Conservation (phyloP, 2,888 invertebrate genomes). For the Folsomia manolachei region DNA sequence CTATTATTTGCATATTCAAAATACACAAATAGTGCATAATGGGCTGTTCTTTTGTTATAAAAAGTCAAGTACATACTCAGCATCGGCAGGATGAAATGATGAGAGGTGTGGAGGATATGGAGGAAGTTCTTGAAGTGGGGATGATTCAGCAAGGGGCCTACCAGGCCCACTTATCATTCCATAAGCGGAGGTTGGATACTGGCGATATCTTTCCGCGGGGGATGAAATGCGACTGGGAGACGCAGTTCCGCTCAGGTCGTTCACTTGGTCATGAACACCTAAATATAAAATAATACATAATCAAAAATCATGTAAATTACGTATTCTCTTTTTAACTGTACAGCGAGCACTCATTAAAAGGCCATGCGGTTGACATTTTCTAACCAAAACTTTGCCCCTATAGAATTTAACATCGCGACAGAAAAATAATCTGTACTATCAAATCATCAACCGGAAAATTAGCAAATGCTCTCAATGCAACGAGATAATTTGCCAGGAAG, state of each 20-base stretch:
- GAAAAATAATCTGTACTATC: too few relatives aligned
- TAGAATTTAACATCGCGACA: too few relatives aligned
- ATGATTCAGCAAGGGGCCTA: background rate
- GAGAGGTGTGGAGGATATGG: slow-evolving; percentile 6
- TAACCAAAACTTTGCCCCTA: too few relatives aligned
- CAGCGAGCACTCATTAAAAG: too few relatives aligned
- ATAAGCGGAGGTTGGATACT: background rate
- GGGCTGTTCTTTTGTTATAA: too few relatives aligned
- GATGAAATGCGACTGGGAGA: background rate
- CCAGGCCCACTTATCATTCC: slow-evolving; percentile 19
- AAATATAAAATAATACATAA: too few relatives aligned
- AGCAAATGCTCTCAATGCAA: background rate
- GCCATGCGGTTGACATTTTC: too few relatives aligned
- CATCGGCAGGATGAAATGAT: slow-evolving; percentile 11
- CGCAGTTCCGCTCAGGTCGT: slow-evolving; percentile 6
- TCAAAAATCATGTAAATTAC: too few relatives aligned
- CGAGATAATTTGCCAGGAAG: slow-evolving; percentile 1
- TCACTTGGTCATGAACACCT: background rate
- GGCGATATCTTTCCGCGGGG: slow-evolving; percentile 2
- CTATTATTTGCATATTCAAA: too few relatives aligned
- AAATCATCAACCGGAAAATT: too few relatives aligned
- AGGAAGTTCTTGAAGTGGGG: slow-evolving; percentile 14
- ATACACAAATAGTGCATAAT: too few relatives aligned
- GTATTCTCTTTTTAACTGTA: too few relatives aligned
- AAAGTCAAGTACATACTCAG: background rate